Base-by-base conservation (phyloP, 2,888 invertebrate species). In the Cremastinae sp. region DNA sequence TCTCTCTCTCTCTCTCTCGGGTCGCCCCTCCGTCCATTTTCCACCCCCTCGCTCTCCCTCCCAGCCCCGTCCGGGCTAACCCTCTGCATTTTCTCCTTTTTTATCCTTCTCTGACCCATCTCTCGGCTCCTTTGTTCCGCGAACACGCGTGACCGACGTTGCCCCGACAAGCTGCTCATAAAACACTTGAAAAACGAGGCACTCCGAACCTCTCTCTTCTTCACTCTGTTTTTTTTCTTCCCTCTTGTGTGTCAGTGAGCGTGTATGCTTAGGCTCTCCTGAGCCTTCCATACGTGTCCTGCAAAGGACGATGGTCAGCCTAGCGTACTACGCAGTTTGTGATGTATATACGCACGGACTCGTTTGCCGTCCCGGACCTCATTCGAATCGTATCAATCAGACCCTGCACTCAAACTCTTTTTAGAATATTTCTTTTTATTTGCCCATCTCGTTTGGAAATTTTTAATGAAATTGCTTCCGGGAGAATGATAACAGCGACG, bases 361-460 rank as follows among this genome's bases (percentile, higher is more conserved):
- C 39, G 10, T 56, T 9, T 14, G n/a, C n/a, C 20, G 18, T 16
- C 10, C 35, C 55, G 20, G 58, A 53, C 51, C 64, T 65, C 72
- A 80, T 79, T 80, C 81, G 79, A 77, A 72, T 74, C 56, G 65
- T 64, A 51, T 53, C n/a, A 18, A 22, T 1, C 20, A n/a, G 62
- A 66, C 68, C 49, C 51, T 39, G 3, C 16, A 9, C 51, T 41
- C 51, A 14, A 39, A 39, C 64, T 12, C 9, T 20, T 12, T 9
- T 20, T 14, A 12, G 16, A 49, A 41, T 47, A 51, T 49, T n/a
- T n/a, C n/a, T n/a, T n/a, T n/a, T n/a, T n/a, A n/a, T n/a, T n/a
- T n/a, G n/a, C n/a, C n/a, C n/a, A n/a, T n/a, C n/a, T n/a, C n/a
- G n/a, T n/a, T n/a, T n/a, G n/a, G n/a, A n/a, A n/a, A n/a, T n/a